phyloP scores from a whole-genome alignment of 2,113 vertebrate genomes.

The Megaceryle maxima region DNA sequence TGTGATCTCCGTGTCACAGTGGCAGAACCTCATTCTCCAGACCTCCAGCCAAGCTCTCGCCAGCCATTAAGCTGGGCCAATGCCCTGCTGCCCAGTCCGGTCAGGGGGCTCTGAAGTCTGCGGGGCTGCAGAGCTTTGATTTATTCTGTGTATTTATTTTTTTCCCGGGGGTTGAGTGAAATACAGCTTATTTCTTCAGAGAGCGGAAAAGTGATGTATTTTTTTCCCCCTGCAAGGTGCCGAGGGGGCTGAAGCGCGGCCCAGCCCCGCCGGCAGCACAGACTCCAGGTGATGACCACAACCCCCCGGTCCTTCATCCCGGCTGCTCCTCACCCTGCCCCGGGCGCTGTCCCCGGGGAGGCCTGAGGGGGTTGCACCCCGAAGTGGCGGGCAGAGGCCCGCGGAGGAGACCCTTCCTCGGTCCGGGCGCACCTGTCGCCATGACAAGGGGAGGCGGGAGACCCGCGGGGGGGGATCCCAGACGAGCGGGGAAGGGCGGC shows the following conservation, averaged over 20 bases:
- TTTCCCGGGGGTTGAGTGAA: background rate
- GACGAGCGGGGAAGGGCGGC: too few species aligned
- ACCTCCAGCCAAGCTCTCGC: background rate
- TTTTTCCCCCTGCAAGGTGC: background rate
- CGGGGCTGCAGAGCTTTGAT: too few species aligned
- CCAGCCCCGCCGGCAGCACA: background rate
- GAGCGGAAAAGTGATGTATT: rapidly evolving
- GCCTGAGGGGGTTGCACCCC: background rate
- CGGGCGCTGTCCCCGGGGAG: background rate
- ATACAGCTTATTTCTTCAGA: rapidly evolving
- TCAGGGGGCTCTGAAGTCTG: background rate
- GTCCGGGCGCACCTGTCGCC: background rate
- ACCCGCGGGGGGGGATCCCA: background rate
- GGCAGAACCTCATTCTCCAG: background rate
- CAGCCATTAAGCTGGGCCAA: background rate
- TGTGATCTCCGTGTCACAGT: background rate
- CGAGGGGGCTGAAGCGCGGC: background rate
- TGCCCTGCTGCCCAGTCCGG: rapidly evolving
- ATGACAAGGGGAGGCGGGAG: background rate
- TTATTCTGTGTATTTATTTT: background rate
- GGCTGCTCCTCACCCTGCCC: background rate
- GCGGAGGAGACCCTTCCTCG: background rate
- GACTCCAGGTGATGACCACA: too few species aligned
- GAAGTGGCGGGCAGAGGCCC: too few species aligned
- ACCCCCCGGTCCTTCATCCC: background rate